Evolutionary conservation across 2,888 invertebrate genomes (phyloP), one percentile per base, ranked within the genome.

Genomic region (Andrena chrysosceles): DNA sequence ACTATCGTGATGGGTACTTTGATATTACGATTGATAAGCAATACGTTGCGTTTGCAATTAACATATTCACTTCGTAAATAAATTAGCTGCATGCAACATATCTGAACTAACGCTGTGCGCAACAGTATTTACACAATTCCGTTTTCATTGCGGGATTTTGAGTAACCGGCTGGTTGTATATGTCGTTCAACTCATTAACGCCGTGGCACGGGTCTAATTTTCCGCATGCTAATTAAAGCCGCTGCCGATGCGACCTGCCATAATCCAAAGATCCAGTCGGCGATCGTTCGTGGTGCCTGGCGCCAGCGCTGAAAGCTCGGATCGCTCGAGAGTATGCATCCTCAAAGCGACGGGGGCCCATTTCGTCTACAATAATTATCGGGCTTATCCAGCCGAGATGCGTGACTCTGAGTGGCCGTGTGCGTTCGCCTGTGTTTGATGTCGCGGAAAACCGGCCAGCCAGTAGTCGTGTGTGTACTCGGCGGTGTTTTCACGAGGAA

Each of bases 401-500:
- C 35, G 35, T 59, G 16, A 4, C 6, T 16, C 49, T 23, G 5
- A 7, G n/a, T 20, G 20, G 8, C 7, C 31, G 59, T 29, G 31
- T 16, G 2, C 10, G 48, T 35, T 20, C 2, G 31, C 23, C 10
- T 48, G 26, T 13, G 79, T 75, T 82, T 67, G 77, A 81, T 64
- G 77, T 52, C 31, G 42, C 70, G 54, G 42, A 42, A 59, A 77
- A 69, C 67, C 73, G 70, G 59, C 4, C 62, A 35, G 16, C 2
- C 10, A 13, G 29, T 10, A 48, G 10, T 20, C 29, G 31, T 42
- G 33, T 67, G 63, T 70, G 76, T 35, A 68, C 68, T 29, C 71
- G 33, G 54, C 35, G 33, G 73, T 84, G 81, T 85, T 85, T 81
- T 64, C 78, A 64, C 68, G 66, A 76, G 81, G 75, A 81, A 81